Percentiles rank a stretch among this genome's conserved stretches.
Conservation (phyloP, 1,140 invertebrate genomes). For the Trypoxylus dichotomus region DNA sequence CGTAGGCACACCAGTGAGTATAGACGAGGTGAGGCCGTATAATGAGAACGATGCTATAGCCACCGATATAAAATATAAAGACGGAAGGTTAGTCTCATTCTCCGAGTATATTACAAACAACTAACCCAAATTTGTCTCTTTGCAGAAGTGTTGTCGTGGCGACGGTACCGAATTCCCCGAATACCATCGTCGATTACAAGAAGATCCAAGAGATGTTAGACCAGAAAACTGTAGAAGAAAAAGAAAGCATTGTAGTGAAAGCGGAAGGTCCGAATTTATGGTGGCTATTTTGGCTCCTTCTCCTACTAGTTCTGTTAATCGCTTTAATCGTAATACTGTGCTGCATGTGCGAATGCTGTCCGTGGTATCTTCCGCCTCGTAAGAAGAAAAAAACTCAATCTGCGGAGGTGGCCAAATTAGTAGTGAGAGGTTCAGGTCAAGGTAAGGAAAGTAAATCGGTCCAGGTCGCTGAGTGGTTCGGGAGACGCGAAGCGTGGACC, state of each 20-base stretch:
- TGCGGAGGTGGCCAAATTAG: slow-evolving; percentile 35
- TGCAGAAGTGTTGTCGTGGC: slow-evolving; percentile 75
- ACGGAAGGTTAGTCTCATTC: slow-evolving; percentile 46
- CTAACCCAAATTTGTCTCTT: neutral
- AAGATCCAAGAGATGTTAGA: slow-evolving; percentile 58
- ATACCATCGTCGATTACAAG: slow-evolving; percentile 68
- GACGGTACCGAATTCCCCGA: slow-evolving; percentile 66
- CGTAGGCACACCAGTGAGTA: slow-evolving; percentile 74
- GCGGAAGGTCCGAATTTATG: slow-evolving; percentile 55
- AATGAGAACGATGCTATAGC: slow-evolving; percentile 55
- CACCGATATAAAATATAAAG: slow-evolving; percentile 52
- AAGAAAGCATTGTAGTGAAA: slow-evolving; percentile 36
- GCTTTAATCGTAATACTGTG: slow-evolving; percentile 73
- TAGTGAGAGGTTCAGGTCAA: slow-evolving; percentile 49
- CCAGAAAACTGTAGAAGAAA: neutral
- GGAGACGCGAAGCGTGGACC: slow-evolving; percentile 57
- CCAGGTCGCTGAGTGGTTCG: slow-evolving; percentile 70
- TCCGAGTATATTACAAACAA: too few species aligned
- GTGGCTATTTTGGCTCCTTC: slow-evolving; percentile 64
- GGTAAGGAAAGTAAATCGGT: slow-evolving; percentile 69
- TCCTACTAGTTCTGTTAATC: slow-evolving; percentile 70
- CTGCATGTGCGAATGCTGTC: slow-evolving; percentile 80
- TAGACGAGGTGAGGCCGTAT: slow-evolving; percentile 73
- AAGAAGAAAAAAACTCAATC: slow-evolving; percentile 52
- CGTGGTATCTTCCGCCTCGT: slow-evolving; percentile 75